A percentile compares a stretch with the other conserved stretches of the same genome.
These are phyloP conservation scores for Sylvicola fuscatus DNA, from an alignment of 2,888 invertebrate genomes.

Conservation along the genomic window DNA sequence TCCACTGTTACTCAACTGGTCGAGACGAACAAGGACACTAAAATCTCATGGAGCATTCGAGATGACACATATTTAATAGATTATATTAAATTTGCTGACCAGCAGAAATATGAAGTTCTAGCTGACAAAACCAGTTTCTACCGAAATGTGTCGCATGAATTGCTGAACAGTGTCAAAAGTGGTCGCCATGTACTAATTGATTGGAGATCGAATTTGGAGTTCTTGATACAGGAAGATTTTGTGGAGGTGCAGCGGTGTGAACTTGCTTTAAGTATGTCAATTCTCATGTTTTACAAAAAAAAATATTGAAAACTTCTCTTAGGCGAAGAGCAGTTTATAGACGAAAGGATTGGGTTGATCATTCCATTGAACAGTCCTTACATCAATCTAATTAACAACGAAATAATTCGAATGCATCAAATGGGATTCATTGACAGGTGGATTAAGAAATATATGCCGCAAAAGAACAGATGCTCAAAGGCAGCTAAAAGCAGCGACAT, in stretches of 20 bases:
- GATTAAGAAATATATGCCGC: slow-evolving; percentile 55
- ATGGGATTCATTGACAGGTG: slow-evolving; percentile 70
- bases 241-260: slow-evolving; percentile 46
- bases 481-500: slow-evolving; percentile 39
- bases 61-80: slow-evolving; percentile 56
- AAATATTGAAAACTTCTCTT: slow-evolving; percentile 9
- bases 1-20: slow-evolving; percentile 41
- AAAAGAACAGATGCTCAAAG: slow-evolving; percentile 60
- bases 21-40: slow-evolving; percentile 25
- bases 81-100: slow-evolving; percentile 28
- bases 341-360: slow-evolving; percentile 60
- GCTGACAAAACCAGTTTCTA: slow-evolving; percentile 34
- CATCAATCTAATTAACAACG: slow-evolving; percentile 48
- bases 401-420: slow-evolving; percentile 62
- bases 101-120: slow-evolving; percentile 28
- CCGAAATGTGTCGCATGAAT: slow-evolving; percentile 24
- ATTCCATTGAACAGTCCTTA: slow-evolving; percentile 59
- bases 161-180: slow-evolving; percentile 36
- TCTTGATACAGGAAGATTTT: slow-evolving; percentile 47
- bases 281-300: too few species aligned
- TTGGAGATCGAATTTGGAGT: slow-evolving; percentile 58
- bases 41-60: slow-evolving; percentile 54
- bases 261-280: slow-evolving; percentile 44
- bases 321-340: slow-evolving; percentile 56
- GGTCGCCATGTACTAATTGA: slow-evolving; percentile 58